Evolutionary conservation across 2,113 vertebrate genomes (phyloP).

Genomic region (Oncorhynchus keta): DNA sequence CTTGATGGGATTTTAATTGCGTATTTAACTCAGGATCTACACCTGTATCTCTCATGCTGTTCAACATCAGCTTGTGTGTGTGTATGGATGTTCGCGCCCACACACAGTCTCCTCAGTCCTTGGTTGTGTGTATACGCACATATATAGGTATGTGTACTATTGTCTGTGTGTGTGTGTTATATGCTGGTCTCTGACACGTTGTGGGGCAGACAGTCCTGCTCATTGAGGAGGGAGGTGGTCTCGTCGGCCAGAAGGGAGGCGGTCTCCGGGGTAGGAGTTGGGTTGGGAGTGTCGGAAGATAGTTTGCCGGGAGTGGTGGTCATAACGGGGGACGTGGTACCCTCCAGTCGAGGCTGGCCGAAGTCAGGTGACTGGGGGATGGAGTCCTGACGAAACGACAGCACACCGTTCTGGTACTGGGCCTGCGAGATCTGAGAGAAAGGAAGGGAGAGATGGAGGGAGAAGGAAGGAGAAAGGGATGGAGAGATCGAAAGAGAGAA

Average conservation of each 20-base stretch:
- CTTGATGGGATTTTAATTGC: too few relatives aligned
- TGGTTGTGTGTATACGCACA: not conserved
- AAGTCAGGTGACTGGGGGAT: constrained; percentile 86
- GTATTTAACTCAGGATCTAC: too few relatives aligned
- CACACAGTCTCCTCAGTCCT: not conserved
- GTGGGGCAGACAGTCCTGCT: constrained; percentile 80
- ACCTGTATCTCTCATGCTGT: not conserved
- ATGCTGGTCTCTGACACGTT: constrained; percentile 64
- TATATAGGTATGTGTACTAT: constrained; percentile 7
- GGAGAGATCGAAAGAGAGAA: not conserved
- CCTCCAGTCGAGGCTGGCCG: constrained; percentile 55
- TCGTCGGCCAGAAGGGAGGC: constrained; percentile 69
- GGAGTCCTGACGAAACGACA: constrained; percentile 87
- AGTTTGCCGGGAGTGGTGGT: not conserved
- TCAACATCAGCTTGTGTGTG: not conserved
- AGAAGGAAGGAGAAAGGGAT: not conserved
- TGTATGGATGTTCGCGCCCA: not conserved
- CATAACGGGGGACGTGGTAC: constrained; percentile 11
- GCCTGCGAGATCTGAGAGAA: constrained; percentile 83
- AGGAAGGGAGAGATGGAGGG: not conserved
- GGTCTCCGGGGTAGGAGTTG: constrained; percentile 44
- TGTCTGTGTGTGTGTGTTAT: constrained; percentile 37
- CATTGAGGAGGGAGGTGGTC: constrained; percentile 86
- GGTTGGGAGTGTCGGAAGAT: not conserved
- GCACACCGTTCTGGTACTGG: constrained; percentile 92